Evolutionary conservation across 2,113 vertebrate genomes (phyloP).

Genomic region (Osmerus eperlanus): DNA sequence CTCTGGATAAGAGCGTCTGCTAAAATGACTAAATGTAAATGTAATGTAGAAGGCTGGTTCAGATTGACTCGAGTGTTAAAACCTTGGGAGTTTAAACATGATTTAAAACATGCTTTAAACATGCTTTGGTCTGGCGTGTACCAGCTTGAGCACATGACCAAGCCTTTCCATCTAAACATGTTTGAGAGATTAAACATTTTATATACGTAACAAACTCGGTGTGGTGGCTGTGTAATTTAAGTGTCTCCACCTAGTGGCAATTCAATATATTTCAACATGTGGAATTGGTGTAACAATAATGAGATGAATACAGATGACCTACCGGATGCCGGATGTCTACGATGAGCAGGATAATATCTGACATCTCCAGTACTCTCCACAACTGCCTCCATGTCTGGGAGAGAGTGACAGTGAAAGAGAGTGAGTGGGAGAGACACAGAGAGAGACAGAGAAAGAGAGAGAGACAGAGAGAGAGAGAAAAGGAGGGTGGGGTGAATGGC

Average conservation of each 20-base stretch:
- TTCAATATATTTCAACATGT: not conserved
- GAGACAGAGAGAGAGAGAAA: not conserved
- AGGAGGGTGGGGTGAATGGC: no score
- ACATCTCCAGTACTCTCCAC: constrained; percentile 94
- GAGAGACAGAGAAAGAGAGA: not conserved
- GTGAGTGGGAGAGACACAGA: not conserved
- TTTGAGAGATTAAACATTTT: no score
- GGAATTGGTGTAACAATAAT: not conserved
- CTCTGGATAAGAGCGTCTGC: no score
- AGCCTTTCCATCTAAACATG: not conserved
- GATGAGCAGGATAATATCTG: constrained; percentile 85
- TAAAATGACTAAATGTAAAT: no score
- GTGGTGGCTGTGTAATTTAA: not conserved
- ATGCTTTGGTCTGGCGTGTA: no score
- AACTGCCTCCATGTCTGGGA: constrained; percentile 89
- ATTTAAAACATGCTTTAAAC: no score
- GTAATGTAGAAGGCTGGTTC: not conserved
- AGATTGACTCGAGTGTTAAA: not conserved
- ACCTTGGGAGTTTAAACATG: no score
- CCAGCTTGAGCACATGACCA: not conserved
- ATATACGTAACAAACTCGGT: no score
- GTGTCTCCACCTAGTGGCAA: constrained; percentile 53
- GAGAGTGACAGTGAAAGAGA: not conserved
- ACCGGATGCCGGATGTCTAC: constrained; percentile 90
- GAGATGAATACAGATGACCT: constrained; percentile 41